Percentiles rank a stretch among this genome's conserved stretches.
Evolutionary conservation across 2,888 invertebrate genomes (phyloP).

Genomic region (Lepidochrysops patricia): DNA sequence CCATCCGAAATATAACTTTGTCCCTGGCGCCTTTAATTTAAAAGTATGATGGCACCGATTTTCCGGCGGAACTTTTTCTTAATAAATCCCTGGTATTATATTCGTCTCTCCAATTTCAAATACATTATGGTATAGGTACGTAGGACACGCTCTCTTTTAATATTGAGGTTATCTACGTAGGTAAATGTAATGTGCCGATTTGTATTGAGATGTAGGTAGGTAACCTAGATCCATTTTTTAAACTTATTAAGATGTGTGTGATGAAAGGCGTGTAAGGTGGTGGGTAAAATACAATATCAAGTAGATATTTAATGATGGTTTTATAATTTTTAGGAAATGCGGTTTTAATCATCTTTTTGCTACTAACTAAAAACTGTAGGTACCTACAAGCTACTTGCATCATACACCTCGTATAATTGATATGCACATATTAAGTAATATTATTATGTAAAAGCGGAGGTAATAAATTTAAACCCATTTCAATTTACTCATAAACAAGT

Average conservation of each 20-base stretch:
- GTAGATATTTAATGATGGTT: no score
- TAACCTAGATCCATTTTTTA: not conserved
- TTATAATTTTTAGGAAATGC: no score
- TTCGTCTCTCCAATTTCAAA: not conserved
- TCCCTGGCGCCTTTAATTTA: not conserved
- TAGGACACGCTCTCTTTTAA: constrained; percentile 1
- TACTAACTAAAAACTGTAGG: no score
- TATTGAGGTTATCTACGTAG: constrained; percentile 8
- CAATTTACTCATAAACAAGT: no score
- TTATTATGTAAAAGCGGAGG: not conserved
- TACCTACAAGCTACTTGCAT: no score
- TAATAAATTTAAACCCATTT: no score
- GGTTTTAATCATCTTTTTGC: no score
- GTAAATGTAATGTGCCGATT: not conserved
- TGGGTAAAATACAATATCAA: no score
- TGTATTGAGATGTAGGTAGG: not conserved
- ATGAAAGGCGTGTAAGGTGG: no score
- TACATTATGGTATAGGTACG: not conserved
- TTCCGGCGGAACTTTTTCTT: not conserved
- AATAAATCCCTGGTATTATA: not conserved
- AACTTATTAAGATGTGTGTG: not conserved
- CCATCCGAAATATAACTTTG: not conserved
- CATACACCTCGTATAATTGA: no score
- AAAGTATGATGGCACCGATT: not conserved
- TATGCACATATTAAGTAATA: no score